Percentiles rank a stretch among this genome's conserved stretches.
These are phyloP conservation scores for Cabera pusaria DNA, from an alignment of 2,888 invertebrate species.

Conservation along the genomic window DNA sequence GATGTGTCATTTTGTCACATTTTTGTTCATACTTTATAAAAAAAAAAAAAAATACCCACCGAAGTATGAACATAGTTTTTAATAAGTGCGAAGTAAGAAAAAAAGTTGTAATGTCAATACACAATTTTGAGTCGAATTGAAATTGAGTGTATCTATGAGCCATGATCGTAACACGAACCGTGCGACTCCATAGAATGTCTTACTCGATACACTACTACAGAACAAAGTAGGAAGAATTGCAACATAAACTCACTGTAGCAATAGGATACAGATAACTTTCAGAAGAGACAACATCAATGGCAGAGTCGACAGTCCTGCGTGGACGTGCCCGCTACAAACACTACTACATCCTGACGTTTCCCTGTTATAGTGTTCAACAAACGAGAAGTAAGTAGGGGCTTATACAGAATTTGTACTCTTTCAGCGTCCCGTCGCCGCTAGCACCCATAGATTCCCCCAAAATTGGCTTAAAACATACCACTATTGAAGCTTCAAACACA, in stretches of 20 bases:
- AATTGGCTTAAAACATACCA: constrained; percentile 33
- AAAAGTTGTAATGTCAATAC: too few species aligned
- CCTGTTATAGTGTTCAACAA: constrained; percentile 69
- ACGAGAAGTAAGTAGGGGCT: constrained; percentile 82
- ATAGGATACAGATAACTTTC: constrained; percentile 70
- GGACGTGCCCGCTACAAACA: constrained; percentile 52
- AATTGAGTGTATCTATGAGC: too few species aligned
- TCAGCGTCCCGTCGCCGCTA: constrained; percentile 71
- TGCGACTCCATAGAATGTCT: too few species aligned
- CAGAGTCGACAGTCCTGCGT: constrained; percentile 57
- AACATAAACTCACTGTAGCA: constrained; percentile 74
- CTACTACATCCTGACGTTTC: constrained; percentile 49
- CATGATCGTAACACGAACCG: too few species aligned
- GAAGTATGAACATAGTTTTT: too few species aligned
- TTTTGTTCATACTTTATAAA: too few species aligned
- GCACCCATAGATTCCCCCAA: constrained; percentile 35
- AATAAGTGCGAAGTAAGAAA: too few species aligned
- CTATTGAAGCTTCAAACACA: too few species aligned
- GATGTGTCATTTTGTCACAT: too few species aligned
- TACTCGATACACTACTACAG: constrained; percentile 39
- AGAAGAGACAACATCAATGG: constrained; percentile 80
- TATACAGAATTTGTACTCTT: constrained; percentile 90
- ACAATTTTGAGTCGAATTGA: too few species aligned
- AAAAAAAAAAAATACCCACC: too few species aligned
- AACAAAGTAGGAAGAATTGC: constrained; percentile 62